Percentiles rank a stretch among this genome's conserved stretches.
These are phyloP conservation scores for Grus americana DNA, from an alignment of 2,113 vertebrate genomes.

Conservation along the genomic window DNA sequence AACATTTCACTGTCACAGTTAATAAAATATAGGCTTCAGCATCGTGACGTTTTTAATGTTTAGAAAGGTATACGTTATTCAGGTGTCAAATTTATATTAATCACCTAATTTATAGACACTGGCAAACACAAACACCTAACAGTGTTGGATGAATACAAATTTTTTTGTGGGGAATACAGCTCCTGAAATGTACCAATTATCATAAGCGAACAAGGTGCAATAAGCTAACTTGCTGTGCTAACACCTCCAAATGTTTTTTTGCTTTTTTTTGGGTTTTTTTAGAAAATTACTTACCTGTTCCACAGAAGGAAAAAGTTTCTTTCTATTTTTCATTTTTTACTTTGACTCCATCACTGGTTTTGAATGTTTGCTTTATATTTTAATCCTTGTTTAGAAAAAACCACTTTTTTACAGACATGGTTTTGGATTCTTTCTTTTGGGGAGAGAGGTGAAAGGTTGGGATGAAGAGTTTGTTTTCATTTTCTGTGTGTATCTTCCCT, in stretches of 20 bases:
- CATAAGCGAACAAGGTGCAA: not conserved
- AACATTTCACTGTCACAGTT: not conserved
- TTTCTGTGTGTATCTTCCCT: not conserved
- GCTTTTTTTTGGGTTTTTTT: not conserved
- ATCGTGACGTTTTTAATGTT: not conserved
- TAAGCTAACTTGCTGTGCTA: not conserved
- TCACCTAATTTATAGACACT: not conserved
- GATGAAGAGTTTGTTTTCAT: not conserved
- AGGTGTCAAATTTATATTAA: not conserved
- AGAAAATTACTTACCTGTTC: not conserved
- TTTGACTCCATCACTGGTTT: not conserved
- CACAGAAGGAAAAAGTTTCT: not conserved
- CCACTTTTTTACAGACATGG: not conserved
- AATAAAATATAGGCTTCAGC: not conserved
- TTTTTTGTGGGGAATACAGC: not conserved
- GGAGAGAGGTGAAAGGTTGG: not conserved
- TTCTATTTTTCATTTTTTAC: not conserved
- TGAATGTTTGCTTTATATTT: not conserved
- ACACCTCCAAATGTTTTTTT: not conserved
- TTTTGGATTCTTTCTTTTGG: not conserved
- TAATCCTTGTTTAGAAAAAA: not conserved
- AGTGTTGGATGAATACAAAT: not conserved
- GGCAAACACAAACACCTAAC: not conserved
- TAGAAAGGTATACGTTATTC: not conserved
- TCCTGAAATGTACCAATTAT: not conserved